phyloP scores from a whole-genome alignment of 1,140 invertebrate species.

The Saccostrea glomerata region DNA sequence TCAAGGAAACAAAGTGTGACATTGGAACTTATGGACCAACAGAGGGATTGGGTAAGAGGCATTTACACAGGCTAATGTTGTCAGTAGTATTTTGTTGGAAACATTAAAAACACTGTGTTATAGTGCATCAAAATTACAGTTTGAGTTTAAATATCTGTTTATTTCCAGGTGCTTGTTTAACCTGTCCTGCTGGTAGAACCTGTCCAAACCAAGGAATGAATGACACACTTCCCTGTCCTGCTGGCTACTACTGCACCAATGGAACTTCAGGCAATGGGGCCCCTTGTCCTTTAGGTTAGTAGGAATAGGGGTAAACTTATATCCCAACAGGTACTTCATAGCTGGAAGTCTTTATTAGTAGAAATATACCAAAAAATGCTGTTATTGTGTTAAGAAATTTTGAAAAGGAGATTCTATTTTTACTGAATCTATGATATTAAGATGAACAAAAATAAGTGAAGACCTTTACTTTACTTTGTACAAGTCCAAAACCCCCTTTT shows the following conservation, averaged over 20 bases:
- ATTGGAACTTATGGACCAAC: constrained; percentile 70
- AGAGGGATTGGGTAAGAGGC: constrained; percentile 61
- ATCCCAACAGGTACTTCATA: too few relatives aligned
- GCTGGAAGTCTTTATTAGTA: too few relatives aligned
- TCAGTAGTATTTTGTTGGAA: not conserved
- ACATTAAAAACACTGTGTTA: not conserved
- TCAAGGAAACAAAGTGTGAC: constrained; percentile 66
- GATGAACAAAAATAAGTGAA: too few relatives aligned
- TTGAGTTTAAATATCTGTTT: not conserved
- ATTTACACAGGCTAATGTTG: not conserved
- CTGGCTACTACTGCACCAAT: constrained; percentile 74
- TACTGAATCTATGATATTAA: too few relatives aligned
- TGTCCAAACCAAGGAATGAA: constrained; percentile 75
- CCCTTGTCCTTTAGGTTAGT: constrained; percentile 72
- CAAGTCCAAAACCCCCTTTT: too few relatives aligned
- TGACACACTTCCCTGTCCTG: constrained; percentile 69
- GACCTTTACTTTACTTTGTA: too few relatives aligned
- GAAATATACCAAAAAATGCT: too few relatives aligned
- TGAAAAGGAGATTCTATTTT: too few relatives aligned
- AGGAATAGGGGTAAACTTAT: too few relatives aligned
- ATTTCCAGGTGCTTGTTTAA: constrained; percentile 62
- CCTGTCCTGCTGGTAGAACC: constrained; percentile 68
- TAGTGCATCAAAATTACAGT: too few relatives aligned
- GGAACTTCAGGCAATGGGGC: constrained; percentile 71
- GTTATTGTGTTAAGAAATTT: too few relatives aligned